phyloP scores from a whole-genome alignment of 2,113 vertebrate species.

The Trematomus loennbergii region DNA sequence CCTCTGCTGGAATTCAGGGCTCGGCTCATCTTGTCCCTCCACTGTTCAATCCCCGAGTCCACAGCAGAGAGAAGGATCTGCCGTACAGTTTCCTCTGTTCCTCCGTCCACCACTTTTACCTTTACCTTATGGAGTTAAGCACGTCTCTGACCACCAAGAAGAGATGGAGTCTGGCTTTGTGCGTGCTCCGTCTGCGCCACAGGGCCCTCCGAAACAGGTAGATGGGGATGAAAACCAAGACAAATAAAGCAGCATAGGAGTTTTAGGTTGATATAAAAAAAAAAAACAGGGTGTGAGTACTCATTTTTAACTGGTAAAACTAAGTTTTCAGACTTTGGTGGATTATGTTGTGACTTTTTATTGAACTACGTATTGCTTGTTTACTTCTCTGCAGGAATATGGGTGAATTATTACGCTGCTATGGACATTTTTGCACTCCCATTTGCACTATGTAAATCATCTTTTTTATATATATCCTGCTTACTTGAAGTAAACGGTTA shows the following conservation, averaged over 20 bases:
- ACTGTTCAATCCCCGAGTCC: constrained; percentile 9
- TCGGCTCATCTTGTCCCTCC: constrained; percentile 42
- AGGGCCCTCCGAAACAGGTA: constrained; percentile 79
- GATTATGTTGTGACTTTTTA: not conserved
- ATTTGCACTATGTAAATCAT: too few species aligned
- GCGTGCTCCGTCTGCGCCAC: constrained; percentile 80
- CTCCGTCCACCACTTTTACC: not conserved
- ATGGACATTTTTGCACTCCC: too few species aligned
- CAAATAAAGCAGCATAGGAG: not conserved
- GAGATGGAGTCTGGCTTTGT: constrained; percentile 78
- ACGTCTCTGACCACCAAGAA: constrained; percentile 54
- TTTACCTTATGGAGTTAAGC: constrained; percentile 67
- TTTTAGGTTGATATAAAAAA: constrained; percentile 15
- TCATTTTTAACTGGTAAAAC: not conserved
- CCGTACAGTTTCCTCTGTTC: constrained; percentile 1
- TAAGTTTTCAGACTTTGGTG: not conserved
- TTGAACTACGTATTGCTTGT: constrained; percentile 7
- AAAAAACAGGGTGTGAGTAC: not conserved
- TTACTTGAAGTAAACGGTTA: too few species aligned
- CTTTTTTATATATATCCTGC: too few species aligned
- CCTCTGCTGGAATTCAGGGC: constrained; percentile 66
- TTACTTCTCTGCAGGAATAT: not conserved
- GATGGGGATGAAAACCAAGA: not conserved
- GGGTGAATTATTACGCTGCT: too few species aligned
- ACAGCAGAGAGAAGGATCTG: constrained; percentile 9